Evolutionary conservation across 2,888 invertebrate genomes (phyloP), one percentile per base, ranked within the genome.

Genomic region (Dione juno): DNA sequence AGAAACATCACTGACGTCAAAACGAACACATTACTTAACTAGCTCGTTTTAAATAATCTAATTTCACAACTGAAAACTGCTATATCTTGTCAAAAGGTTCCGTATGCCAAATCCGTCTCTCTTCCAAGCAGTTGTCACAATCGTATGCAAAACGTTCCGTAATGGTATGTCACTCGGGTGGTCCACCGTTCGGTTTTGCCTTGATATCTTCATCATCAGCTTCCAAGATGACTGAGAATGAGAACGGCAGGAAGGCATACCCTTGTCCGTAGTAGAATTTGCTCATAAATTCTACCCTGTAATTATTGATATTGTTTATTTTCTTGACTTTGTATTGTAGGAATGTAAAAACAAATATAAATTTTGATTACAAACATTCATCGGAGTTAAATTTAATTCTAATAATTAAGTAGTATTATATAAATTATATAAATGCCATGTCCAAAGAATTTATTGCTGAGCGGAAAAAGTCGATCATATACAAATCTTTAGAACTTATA

Each of bases 211-310:
- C 86, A 3, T 86, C 92, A 57, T 94, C 94, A 19, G 90, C 88
- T 72, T 94, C 94, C 67, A 95, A 78, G 71, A 95, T 94, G 28
- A 88, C 88, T 13, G 95, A 94, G 87, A 97, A 97, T 61, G 95
- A 95, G 88, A 97, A 97, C 2, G 97, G 97, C n/a, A 93, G 84
- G 87, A 97, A 97, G 9, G 94, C 88, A 82, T 96, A 95, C 0
- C 97, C 97, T 64, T 94, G 94, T 3, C 97, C 97, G 50, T 94
- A 93, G 89, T 98, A 98, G 92, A 98, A 98, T 86, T 98, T 98
- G 88, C 98, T 98, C 95, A 99, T 98, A 91, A 99, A 99, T 85
- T 98, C 98, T 78, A 98, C 98, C 97, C 97, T 97, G 83, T 77
- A 96, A 96, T 59, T 19, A 9, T 16, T n/a, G n/a, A n/a, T 28